Base-by-base conservation (phyloP, 37 sponge, comb jelly and placozoan genomes). In the Axinella damicornis region DNA sequence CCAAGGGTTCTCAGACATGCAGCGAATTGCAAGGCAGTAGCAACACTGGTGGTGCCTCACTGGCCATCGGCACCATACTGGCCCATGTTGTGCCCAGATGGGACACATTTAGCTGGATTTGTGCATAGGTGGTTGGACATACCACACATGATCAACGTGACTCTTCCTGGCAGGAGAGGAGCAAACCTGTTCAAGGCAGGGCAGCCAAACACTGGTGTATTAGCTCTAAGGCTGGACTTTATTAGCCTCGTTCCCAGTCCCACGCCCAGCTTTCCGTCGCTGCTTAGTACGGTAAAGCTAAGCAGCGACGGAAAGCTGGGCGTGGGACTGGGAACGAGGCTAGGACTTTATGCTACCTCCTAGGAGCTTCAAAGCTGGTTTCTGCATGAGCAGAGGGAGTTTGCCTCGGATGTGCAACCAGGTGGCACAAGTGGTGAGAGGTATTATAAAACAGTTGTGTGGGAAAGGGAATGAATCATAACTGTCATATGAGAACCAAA, bases 1-100 rank as follows among this genome's bases (percentile, higher is more conserved):
- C 15, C 69, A 20, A 54, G 79, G 15, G 69, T 69, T 9, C 9
- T 86, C 17, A 52, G 56, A 63, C 86, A 86, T 69, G 69, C 79
- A n/a, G 30, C 33, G 13, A 28, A n/a, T 22, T 77, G 60, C 25
- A 57, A 25, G 2, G 64, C 78, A 19, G 61, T 22, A 27, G 86
- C 79, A 35, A 86, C 86, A 0, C 20, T 86, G 57, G 25, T 86
- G 14, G 53, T 77, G 34, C 86, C 86, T 14, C 25, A 19, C 14
- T 86, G 86, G 86, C 15, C n/a, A n/a, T 86, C 86, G 57, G 78
- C 86, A 35, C 60, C 71, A 24, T 86, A 68, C 28, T 85, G 85
- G 85, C 85, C 77, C 1, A 5, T 85, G 19, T 17, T 86, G 32
- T 69, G 39, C 46, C 70, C 56, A 14, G 79, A 86, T 30, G 71